Evolutionary conservation across 2,797 vertebrate genomes (phyloP), one percentile per base, ranked within the genome.

Genomic region (Sardinella longiceps): DNA sequence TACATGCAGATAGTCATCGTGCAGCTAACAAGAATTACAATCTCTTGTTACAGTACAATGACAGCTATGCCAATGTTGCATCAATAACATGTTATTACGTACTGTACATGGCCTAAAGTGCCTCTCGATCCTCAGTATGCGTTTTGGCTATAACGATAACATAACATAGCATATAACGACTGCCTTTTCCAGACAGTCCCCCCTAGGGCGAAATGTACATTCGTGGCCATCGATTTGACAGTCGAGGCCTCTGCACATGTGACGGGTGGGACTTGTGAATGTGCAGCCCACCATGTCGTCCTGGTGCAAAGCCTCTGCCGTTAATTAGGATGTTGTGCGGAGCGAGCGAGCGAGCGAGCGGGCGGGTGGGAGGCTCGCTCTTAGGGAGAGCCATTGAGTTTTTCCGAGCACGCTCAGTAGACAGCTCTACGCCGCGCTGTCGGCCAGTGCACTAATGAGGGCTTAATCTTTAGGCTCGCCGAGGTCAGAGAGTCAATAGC

Each of bases 401-500:
- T 77, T 77, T 77, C 6, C 18, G 33, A 74, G 25, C 5, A 33
- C 18, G 66, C 66, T 39, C 15, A 18, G 66, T 37, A 33, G 66
- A 37, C 66, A 14, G 66, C 60, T n/a, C n/a, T n/a, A n/a, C n/a
- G n/a, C n/a, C n/a, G n/a, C 43, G 30, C 60, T 23, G 48, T 23
- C 50, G 51, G 46, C 77, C 46, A 83, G 56, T 77, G 70, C 70
- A 20, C n/a, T 85, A 84, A 83, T 86, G 33, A 85, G 77, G 56
- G 83, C 10, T 3, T 23, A 63, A 33, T 15, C 82, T 82, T 77
- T 74, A 84, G 70, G 28, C 45, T 80, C 58, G 80, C 4, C 84
- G 50, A 63, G 53, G 37, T 85, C 83, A 84, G 28, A 63, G 83
- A 84, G 81, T 88, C 84, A 81, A 80, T 66, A 66, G 33, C 81